Base-by-base conservation (phyloP, 2,113 vertebrate genomes). In the Cheilinus undulatus region DNA sequence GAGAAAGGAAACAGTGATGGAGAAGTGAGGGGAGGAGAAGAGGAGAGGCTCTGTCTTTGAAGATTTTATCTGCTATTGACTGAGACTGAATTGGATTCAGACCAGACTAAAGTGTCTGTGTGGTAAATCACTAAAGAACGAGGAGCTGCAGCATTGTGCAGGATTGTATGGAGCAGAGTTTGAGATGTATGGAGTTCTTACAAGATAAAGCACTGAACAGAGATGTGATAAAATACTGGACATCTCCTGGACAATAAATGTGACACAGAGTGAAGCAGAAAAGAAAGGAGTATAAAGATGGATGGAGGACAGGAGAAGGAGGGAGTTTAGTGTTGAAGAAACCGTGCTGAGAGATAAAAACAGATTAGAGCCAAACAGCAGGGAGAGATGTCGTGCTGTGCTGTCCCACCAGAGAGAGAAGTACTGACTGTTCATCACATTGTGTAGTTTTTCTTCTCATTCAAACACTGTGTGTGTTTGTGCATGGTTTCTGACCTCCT, bases 61-160 rank as follows among this genome's bases (percentile, higher is more conserved):
- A 32, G 57, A 60, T 58, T 78, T 82, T 80, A 73, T 86, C 66
- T 62, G 68, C 60, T 73, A 74, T 88, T 68, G 73, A 82, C 67
- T 67, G 48, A 48, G 65, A 3, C 20, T 82, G 66, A 72, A n/a
- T 74, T 80, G 69, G 73, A 76, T 72, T 71, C 43, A 56, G 62
- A 50, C 52, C 46, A 22, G 45, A 52, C 64, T 71, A 30, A 67
- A 80, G 74, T 23, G 58, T 23, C 26, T 26, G 69, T 62, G 46
- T 57, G 20, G 48, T 69, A 53, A 76, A 66, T 82, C 70, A 60
- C 40, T 14, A 6, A 4, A 17, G 50, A 45, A 34, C 14, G 17
- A 63, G 48, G 10, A 5, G 40, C 23, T 19, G 0, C 28, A 3
- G 23, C 73, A 51, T 45, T 59, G 38, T 27, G 24, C 17, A 1